Evolutionary conservation across 2,888 invertebrate genomes (phyloP).

Genomic region (Leucania comma): DNA sequence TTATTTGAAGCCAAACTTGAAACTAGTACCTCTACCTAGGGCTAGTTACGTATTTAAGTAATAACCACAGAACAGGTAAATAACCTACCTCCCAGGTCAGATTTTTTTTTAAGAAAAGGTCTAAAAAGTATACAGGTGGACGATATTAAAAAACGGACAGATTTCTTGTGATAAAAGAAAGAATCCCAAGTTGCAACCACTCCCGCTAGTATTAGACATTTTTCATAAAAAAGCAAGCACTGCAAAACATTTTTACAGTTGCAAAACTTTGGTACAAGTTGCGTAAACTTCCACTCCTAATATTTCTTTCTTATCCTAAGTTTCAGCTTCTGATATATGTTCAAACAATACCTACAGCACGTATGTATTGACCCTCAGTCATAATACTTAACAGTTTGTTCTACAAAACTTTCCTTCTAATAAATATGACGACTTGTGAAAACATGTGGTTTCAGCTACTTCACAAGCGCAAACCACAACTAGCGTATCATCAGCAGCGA

Average conservation of each 20-base stretch:
- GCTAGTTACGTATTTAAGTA: too few species aligned
- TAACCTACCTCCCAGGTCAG: background rate
- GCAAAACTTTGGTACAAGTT: background rate
- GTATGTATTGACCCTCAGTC: background rate
- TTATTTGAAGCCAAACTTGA: too few species aligned
- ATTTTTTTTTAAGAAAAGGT: background rate
- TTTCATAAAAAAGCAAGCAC: background rate
- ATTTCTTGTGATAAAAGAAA: background rate
- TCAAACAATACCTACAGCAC: background rate
- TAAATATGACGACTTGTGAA: conserved; percentile 42
- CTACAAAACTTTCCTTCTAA: conserved; percentile 13
- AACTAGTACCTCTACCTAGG: background rate
- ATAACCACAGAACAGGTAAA: too few species aligned
- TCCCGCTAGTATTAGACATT: background rate
- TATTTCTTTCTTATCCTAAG: background rate
- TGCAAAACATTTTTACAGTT: background rate
- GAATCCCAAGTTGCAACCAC: background rate
- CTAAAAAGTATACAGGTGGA: background rate
- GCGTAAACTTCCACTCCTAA: background rate
- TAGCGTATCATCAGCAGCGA: conserved; percentile 21
- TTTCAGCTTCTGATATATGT: conserved; percentile 1
- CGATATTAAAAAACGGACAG: background rate
- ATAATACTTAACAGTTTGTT: background rate
- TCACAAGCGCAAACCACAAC: conserved; percentile 27
- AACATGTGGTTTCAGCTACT: conserved; percentile 55